Conservation (phyloP, 2,797 vertebrate species). For the Mormyrops attenuatus region DNA sequence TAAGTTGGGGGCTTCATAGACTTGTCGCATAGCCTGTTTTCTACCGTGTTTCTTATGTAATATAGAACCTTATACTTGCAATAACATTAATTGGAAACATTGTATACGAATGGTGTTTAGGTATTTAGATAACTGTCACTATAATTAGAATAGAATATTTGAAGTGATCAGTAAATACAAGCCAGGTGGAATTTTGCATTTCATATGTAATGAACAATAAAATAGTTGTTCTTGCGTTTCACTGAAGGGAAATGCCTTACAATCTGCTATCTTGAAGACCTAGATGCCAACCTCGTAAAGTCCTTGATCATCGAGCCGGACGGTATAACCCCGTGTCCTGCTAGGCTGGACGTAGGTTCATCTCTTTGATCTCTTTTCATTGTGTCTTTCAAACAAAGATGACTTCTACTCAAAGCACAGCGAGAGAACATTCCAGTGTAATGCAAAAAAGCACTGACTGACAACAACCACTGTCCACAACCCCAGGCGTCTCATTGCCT, state of each 20-base stretch:
- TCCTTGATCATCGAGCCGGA: constrained; percentile 70
- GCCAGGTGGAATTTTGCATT: not conserved
- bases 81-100: not conserved
- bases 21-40: not conserved
- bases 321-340: constrained; percentile 39
- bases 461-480: constrained; percentile 41
- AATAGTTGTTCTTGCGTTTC: constrained; percentile 40
- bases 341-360: constrained; percentile 45
- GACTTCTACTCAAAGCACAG: constrained; percentile 55
- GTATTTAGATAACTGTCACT: not conserved
- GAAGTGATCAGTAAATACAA: constrained; percentile 48
- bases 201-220: constrained; percentile 27
- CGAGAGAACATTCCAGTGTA: constrained; percentile 54
- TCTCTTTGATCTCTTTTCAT: constrained; percentile 72
- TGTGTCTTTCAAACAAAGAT: constrained; percentile 67
- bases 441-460: constrained; percentile 52
- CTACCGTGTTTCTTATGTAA: not conserved
- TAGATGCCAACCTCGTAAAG: constrained; percentile 49
- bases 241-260: constrained; percentile 50
- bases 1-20: not conserved
- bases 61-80: not conserved
- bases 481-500: constrained; percentile 28
- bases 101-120: constrained; percentile 56
- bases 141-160: constrained; percentile 41
- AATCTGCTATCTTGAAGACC: constrained; percentile 61